Conservation (phyloP, 2,113 vertebrate genomes). For the Malurus elegans region DNA sequence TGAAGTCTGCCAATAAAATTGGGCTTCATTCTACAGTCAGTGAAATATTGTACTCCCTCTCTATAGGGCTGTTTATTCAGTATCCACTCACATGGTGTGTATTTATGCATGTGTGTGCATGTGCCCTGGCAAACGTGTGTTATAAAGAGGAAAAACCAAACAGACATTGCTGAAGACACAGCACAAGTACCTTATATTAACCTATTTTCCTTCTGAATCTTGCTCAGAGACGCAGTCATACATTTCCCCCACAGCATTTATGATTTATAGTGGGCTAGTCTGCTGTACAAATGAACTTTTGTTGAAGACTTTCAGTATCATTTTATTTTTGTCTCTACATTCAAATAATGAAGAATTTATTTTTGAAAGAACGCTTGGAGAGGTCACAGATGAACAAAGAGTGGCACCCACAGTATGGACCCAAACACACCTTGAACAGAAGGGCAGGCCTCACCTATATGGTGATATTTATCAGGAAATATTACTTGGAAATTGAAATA, state of each 20-base stretch:
- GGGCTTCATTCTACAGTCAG: conserved; percentile 13
- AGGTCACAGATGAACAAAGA: background rate
- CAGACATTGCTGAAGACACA: background rate
- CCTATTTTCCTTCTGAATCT: background rate
- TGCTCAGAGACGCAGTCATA: background rate
- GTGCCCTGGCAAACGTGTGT: background rate
- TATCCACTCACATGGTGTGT: background rate
- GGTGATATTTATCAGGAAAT: background rate
- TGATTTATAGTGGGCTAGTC: background rate
- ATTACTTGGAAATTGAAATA: background rate
- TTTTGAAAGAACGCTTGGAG: background rate
- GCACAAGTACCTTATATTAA: background rate
- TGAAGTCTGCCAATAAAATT: conserved; percentile 48
- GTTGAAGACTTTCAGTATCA: background rate
- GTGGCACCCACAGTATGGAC: background rate
- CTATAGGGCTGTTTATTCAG: conserved; percentile 6
- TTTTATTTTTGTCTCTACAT: background rate
- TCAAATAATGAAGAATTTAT: background rate
- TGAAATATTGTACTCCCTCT: conserved; percentile 18
- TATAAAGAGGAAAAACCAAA: background rate
- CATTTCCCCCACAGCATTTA: background rate
- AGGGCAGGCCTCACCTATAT: background rate
- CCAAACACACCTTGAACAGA: background rate
- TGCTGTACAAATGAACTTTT: background rate
- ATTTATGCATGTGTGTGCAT: background rate